These are phyloP conservation scores for Lypha dubia DNA, from an alignment of 2,888 invertebrate species.

Conservation along the genomic window DNA sequence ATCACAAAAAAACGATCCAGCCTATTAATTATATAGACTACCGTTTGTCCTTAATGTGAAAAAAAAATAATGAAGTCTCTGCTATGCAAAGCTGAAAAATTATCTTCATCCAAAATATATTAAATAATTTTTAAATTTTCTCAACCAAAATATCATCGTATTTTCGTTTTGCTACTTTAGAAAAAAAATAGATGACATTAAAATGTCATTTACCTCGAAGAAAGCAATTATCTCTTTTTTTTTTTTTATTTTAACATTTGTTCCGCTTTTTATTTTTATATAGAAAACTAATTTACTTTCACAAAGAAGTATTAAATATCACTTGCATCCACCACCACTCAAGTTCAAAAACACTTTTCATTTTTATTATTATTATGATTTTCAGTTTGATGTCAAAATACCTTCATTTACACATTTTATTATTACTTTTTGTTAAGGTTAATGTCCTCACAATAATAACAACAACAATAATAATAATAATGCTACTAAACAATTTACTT, in stretches of 20 bases:
- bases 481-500: neutral
- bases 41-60: too few relatives aligned
- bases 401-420: slow-evolving; percentile 17
- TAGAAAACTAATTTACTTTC: neutral
- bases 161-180: neutral
- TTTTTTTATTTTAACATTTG: neutral
- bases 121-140: neutral
- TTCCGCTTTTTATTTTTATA: neutral
- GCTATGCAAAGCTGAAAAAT: too few relatives aligned
- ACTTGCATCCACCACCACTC: slow-evolving; percentile 11
- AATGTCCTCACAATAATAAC: slow-evolving; percentile 4
- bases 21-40: too few relatives aligned
- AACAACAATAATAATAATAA: too few relatives aligned
- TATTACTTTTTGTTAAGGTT: slow-evolving; percentile 3
- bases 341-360: slow-evolving; percentile 10
- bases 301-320: slow-evolving; percentile 40
- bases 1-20: too few relatives aligned
- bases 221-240: neutral
- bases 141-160: neutral
- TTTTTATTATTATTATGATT: slow-evolving; percentile 9
- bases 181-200: neutral
- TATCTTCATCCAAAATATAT: neutral
- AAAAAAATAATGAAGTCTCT: too few relatives aligned
- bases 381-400: neutral
- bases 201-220: neutral